Conservation (phyloP, 2,888 invertebrate genomes). For the Nemotelus nigrinus region DNA sequence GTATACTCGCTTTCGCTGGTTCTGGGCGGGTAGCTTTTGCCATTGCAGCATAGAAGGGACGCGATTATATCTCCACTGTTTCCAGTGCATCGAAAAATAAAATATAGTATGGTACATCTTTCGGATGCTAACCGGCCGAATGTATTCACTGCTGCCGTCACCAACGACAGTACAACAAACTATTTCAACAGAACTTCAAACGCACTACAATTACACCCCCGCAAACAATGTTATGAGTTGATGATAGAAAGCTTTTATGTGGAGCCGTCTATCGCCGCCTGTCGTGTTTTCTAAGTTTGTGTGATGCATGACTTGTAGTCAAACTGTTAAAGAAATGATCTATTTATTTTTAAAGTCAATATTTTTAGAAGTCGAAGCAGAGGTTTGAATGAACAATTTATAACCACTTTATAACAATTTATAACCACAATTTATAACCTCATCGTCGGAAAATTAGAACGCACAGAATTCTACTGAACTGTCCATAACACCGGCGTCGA, state of each 20-base stretch:
- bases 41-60: neutral
- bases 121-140: constrained; percentile 1
- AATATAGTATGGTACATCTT: constrained; percentile 29
- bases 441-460: no score
- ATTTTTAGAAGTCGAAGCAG: no score
- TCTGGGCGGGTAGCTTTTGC: constrained; percentile 4
- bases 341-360: no score
- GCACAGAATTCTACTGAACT: no score
- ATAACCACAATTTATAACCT: no score
- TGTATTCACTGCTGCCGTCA: neutral
- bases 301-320: neutral
- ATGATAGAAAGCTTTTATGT: constrained; percentile 35
- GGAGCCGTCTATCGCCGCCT: constrained; percentile 24
- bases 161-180: constrained; percentile 28
- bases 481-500: no score
- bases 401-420: no score
- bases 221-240: constrained; percentile 26
- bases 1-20: constrained; percentile 23
- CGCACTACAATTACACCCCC: constrained; percentile 37
- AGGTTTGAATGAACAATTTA: no score
- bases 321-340: no score
- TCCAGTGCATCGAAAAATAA: constrained; percentile 37
- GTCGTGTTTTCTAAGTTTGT: constrained; percentile 18
- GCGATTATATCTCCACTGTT: neutral
- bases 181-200: constrained; percentile 39